phyloP scores from a whole-genome alignment of 2,888 invertebrate genomes.

The Fragum whitleyi region DNA sequence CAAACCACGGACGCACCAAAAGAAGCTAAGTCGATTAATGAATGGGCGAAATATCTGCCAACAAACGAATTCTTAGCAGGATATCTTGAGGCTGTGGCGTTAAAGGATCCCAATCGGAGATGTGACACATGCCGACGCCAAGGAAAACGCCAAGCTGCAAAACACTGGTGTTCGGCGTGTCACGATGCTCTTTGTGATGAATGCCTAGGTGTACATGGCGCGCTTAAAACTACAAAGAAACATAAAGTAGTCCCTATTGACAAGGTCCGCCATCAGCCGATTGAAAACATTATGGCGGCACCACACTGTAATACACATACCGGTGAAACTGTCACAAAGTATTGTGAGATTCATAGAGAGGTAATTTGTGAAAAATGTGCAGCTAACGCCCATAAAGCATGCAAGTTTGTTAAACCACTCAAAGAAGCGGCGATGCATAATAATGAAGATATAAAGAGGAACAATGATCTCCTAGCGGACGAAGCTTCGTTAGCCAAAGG shows the following conservation, averaged over 20 bases:
- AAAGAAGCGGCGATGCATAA: constrained; percentile 48
- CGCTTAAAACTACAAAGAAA: constrained; percentile 66
- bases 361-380: constrained; percentile 66
- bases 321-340: constrained; percentile 62
- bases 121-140: constrained; percentile 68
- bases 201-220: constrained; percentile 65
- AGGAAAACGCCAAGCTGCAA: constrained; percentile 38
- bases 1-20: constrained; percentile 41
- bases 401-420: constrained; percentile 53
- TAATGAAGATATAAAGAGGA: constrained; percentile 34
- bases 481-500: constrained; percentile 61
- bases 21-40: constrained; percentile 30
- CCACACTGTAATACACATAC: constrained; percentile 62
- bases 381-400: constrained; percentile 57
- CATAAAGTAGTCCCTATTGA: constrained; percentile 55
- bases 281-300: constrained; percentile 52
- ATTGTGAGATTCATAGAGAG: constrained; percentile 65
- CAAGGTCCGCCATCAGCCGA: constrained; percentile 43
- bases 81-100: constrained; percentile 55
- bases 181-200: constrained; percentile 66
- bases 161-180: constrained; percentile 65
- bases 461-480: constrained; percentile 41
- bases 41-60: constrained; percentile 55
- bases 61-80: constrained; percentile 58
- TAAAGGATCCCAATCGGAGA: constrained; percentile 55